Conservation (phyloP, 2,888 invertebrate genomes). For the Aphrophora alni region DNA sequence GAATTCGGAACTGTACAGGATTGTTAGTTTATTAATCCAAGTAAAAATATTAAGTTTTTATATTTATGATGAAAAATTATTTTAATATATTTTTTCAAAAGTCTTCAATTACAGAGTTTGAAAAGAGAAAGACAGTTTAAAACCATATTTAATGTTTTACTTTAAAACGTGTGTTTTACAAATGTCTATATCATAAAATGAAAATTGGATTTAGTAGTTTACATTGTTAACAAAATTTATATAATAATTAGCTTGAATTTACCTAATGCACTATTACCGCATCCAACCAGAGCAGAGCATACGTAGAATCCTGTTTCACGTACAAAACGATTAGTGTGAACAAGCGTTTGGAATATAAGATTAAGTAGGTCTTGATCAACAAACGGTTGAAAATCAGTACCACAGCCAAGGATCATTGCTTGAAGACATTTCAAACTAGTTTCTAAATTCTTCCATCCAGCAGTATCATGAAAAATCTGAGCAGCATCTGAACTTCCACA, state of each 20-base stretch:
- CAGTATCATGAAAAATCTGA: slow-evolving; percentile 62
- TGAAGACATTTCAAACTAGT: slow-evolving; percentile 63
- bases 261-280: slow-evolving; percentile 53
- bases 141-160: too few species aligned
- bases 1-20: too few species aligned
- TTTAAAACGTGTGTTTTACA: too few species aligned
- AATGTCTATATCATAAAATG: too few species aligned
- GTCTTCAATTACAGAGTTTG: too few species aligned
- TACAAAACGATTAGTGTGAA: slow-evolving; percentile 62
- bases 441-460: slow-evolving; percentile 62
- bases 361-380: slow-evolving; percentile 58
- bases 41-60: too few species aligned
- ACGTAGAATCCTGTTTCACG: slow-evolving; percentile 62
- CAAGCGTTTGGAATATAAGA: slow-evolving; percentile 58
- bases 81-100: not conserved
- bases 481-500: slow-evolving; percentile 56
- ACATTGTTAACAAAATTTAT: too few species aligned
- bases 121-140: too few species aligned
- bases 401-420: slow-evolving; percentile 59
- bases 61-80: too few species aligned
- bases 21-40: too few species aligned
- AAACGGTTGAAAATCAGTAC: slow-evolving; percentile 56
- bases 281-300: slow-evolving; percentile 57
- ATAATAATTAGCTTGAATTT: not conserved
- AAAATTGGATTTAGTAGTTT: too few species aligned